Conservation (phyloP, 1,140 invertebrate genomes). For the Euborellia annulipes region DNA sequence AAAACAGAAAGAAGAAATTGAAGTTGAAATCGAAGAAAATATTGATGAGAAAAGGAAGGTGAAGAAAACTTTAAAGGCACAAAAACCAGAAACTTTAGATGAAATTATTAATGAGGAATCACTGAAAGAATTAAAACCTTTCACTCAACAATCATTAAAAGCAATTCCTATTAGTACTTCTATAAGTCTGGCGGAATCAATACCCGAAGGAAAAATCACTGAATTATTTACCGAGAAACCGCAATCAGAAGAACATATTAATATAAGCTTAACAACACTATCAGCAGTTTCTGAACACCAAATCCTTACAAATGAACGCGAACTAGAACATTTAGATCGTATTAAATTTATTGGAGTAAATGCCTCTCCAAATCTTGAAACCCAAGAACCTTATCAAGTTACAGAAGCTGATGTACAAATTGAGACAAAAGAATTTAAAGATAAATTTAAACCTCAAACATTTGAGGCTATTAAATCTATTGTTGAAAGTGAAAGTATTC, state of each 20-base stretch:
- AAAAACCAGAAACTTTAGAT: slow-evolving; percentile 20
- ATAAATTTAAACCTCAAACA: slow-evolving; percentile 29
- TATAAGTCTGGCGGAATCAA: slow-evolving; percentile 15
- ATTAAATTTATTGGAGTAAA: slow-evolving; percentile 24
- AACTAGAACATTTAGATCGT: slow-evolving; percentile 27
- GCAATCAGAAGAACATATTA: slow-evolving; percentile 17
- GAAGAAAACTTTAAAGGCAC: slow-evolving; percentile 21
- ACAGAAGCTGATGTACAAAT: slow-evolving; percentile 38
- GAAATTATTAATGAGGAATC: slow-evolving; percentile 26
- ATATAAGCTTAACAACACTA: slow-evolving; percentile 33
- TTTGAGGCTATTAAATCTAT: slow-evolving; percentile 33
- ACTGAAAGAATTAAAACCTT: slow-evolving; percentile 15
- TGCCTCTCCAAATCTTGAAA: slow-evolving; percentile 35
- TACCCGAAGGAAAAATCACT: slow-evolving; percentile 15
- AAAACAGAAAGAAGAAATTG: slow-evolving; percentile 23
- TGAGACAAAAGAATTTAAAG: slow-evolving; percentile 32
- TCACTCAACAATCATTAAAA: slow-evolving; percentile 11
- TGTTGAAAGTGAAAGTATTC: slow-evolving; percentile 38
- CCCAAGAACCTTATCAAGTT: slow-evolving; percentile 39
- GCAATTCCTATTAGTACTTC: slow-evolving; percentile 17
- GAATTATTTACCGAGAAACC: slow-evolving; percentile 13
- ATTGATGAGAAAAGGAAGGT: slow-evolving; percentile 17
- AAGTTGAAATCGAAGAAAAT: slow-evolving; percentile 9
- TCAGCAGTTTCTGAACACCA: slow-evolving; percentile 34
- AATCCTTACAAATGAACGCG: slow-evolving; percentile 35